phyloP scores from a whole-genome alignment of 2,113 vertebrate genomes.

The Erythrocercus mccallii region DNA sequence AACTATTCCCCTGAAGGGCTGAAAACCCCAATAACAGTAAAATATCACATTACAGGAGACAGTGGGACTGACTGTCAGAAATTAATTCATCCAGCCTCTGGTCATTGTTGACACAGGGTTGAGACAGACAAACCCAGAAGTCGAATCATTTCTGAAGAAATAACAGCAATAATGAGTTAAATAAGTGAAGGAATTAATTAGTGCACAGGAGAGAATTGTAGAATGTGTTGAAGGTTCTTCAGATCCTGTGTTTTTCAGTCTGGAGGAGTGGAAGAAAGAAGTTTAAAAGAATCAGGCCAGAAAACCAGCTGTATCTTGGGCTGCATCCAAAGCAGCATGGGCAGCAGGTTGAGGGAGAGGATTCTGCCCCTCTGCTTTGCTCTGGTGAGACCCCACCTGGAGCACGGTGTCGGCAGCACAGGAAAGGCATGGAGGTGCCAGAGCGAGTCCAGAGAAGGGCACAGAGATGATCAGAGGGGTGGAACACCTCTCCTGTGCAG shows the following conservation, averaged over 20 bases:
- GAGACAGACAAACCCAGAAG: background rate
- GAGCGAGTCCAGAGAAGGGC: background rate
- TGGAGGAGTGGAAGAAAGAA: background rate
- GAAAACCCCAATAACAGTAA: background rate
- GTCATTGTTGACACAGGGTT: background rate
- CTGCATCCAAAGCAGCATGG: background rate
- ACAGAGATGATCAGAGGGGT: background rate
- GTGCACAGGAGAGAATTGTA: background rate
- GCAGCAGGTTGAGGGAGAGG: background rate
- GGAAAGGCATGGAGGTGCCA: background rate
- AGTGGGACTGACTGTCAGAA: background rate
- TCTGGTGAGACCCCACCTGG: background rate
- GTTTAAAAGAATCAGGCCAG: background rate
- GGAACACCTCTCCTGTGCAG: background rate
- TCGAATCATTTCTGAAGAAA: background rate
- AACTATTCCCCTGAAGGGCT: background rate
- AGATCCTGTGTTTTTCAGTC: background rate
- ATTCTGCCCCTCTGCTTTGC: background rate
- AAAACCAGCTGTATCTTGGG: background rate
- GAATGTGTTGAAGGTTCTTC: background rate
- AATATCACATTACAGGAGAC: background rate
- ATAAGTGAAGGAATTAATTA: background rate
- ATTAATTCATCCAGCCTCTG: background rate
- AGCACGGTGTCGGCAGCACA: background rate
- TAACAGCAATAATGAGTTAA: background rate